phyloP scores from a whole-genome alignment of 1,140 invertebrate genomes.

The Caenorhabditis remanei region DNA sequence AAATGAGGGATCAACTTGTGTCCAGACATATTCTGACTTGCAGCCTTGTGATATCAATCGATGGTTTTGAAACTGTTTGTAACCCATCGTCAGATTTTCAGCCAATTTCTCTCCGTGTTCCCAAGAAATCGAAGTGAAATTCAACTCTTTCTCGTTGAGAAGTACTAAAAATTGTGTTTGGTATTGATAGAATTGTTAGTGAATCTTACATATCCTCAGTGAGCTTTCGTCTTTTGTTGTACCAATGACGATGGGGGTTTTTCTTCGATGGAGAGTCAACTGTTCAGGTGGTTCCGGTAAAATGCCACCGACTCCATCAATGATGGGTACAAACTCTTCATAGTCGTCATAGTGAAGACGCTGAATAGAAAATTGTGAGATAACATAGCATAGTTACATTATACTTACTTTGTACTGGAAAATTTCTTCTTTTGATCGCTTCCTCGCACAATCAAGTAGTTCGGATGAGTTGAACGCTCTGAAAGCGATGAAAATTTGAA shows the following conservation, averaged over 20 bases:
- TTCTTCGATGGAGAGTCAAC: constrained; percentile 69
- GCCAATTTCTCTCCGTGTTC: constrained; percentile 72
- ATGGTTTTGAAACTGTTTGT: constrained; percentile 74
- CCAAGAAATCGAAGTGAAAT: constrained; percentile 68
- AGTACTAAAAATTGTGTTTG: constrained; percentile 70
- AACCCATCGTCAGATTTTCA: constrained; percentile 72
- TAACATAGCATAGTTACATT: neutral
- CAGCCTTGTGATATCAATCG: constrained; percentile 75
- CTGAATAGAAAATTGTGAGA: constrained; percentile 59
- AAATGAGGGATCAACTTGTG: constrained; percentile 73
- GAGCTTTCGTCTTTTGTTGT: constrained; percentile 76
- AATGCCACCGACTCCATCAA: constrained; percentile 75
- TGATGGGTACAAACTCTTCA: constrained; percentile 76
- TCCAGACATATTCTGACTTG: constrained; percentile 77
- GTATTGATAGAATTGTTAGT: neutral
- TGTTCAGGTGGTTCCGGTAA: constrained; percentile 75
- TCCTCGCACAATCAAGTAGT: constrained; percentile 76
- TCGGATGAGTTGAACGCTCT: constrained; percentile 76
- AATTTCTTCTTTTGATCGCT: constrained; percentile 76
- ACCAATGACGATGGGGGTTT: constrained; percentile 74
- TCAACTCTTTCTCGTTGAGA: constrained; percentile 74
- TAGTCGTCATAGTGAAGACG: constrained; percentile 70
- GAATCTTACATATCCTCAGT: constrained; percentile 70
- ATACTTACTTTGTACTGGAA: constrained; percentile 70
- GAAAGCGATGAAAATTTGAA: constrained; percentile 44